A percentile compares a stretch with the other conserved stretches of the same genome.
phyloP scores from a whole-genome alignment of 2,113 vertebrate genomes.

The Riparia riparia region DNA sequence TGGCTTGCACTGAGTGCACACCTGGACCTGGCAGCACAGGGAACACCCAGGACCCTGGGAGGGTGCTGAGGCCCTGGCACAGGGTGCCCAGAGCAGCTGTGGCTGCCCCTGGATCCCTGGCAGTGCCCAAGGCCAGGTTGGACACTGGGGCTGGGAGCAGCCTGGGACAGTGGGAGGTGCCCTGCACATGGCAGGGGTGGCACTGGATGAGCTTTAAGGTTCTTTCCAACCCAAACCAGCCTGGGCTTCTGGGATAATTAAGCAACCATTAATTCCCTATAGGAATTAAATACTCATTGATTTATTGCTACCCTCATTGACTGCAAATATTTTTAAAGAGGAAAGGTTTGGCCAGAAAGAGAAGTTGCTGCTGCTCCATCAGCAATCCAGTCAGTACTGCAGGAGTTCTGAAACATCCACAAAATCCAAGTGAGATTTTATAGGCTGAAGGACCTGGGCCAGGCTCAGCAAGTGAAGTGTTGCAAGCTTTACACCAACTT shows the following conservation, averaged over 20 bases:
- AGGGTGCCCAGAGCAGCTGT: background rate
- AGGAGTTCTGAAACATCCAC: background rate
- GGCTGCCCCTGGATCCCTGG: background rate
- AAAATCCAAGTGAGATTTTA: background rate
- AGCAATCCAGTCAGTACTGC: background rate
- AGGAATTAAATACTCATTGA: background rate
- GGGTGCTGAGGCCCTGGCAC: background rate
- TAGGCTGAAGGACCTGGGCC: background rate
- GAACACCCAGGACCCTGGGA: background rate
- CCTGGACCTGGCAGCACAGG: background rate
- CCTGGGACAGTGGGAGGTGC: background rate
- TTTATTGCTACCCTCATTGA: background rate
- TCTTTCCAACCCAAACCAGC: background rate
- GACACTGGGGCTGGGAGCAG: background rate
- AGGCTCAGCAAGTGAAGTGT: background rate
- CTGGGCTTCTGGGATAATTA: background rate
- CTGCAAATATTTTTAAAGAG: background rate
- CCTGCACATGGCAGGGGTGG: background rate
- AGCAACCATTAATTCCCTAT: background rate
- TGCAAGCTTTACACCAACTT: background rate
- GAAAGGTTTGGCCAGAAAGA: background rate
- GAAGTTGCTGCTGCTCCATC: background rate
- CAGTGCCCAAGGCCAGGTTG: background rate
- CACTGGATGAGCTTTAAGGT: fast-evolving
- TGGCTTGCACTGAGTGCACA: background rate